A percentile compares a stretch with the other conserved stretches of the same genome.
Conservation (phyloP, 2,113 vertebrate genomes). For the Mungos mungo region DNA sequence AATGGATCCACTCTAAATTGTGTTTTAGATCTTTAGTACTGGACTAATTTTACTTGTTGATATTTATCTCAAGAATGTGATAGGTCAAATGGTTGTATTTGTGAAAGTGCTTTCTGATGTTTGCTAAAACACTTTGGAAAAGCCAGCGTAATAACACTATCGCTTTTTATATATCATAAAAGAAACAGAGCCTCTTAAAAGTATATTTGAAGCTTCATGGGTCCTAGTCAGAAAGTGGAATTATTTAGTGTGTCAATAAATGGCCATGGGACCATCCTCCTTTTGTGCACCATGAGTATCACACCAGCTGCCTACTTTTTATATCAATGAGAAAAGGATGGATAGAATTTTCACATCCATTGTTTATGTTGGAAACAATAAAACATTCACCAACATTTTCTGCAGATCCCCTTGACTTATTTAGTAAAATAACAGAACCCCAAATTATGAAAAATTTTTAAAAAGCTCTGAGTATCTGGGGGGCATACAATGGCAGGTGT, state of each 20-base stretch:
- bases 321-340: not conserved
- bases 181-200: conserved; percentile 22
- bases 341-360: conserved; percentile 43
- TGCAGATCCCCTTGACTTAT: not conserved
- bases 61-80: conserved; percentile 13
- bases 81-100: not conserved
- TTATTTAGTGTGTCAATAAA: not conserved
- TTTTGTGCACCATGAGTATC: not conserved
- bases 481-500: not conserved
- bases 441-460: not conserved
- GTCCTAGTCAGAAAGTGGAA: conserved; percentile 22
- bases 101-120: conserved; percentile 24
- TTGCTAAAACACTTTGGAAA: conserved; percentile 5
- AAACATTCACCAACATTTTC: not conserved
- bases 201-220: not conserved
- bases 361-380: not conserved
- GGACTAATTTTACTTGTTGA: not conserved
- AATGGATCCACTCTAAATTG: not conserved
- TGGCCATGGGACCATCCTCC: not conserved
- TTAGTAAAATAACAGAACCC: not conserved
- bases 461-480: not conserved
- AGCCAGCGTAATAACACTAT: not conserved
- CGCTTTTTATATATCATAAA: conserved; percentile 33
- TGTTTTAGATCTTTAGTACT: not conserved
- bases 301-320: not conserved